Evolutionary conservation across 2,113 vertebrate genomes (phyloP), one percentile per base, ranked within the genome.

Genomic region (Polypterus bichir): DNA sequence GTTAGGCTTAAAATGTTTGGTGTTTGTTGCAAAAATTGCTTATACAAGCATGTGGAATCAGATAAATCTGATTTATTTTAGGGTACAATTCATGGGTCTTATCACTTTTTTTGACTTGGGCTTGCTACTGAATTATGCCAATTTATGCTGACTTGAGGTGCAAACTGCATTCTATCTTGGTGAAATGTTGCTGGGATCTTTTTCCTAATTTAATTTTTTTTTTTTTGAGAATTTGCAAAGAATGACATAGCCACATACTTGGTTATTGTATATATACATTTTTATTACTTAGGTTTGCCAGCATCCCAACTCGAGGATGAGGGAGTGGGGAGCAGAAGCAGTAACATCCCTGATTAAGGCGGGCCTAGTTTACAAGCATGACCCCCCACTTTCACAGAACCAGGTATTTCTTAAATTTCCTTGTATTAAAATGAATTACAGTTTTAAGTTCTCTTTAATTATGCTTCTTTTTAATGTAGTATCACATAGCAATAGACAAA

Each of bases 291-390:
- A 99, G 96, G 96, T 99, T 46, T 98, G 94, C 72, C 95, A 99
- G 81, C 95, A 99, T 77, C 93, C 94, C 46, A 99, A 99, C 69
- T 87, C 90, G 66, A 86, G 96, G 70, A 98, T 99, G 96, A 92
- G 95, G 74, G 95, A 98, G 79, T 97, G 95, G 96, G 96, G 95
- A 62, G 95, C 95, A 3, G 96, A 99, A 80, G 93, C 96, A 45
- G 76, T 99, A 78, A 96, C 96, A 2, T 89, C 95, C 5, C 90
- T 99, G 45, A 98, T 99, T 72, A 99, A 94, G 87, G 91, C 94
- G 2, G 93, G 93, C 49, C 81, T 99, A 63, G 88, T 88, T 46
- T 97, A 90, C 78, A 92, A 81, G 68, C 94, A 98, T 6, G 91
- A 96, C 59, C 94, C 95, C 69, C 86, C 90, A 1, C 86, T 98